These are phyloP conservation scores for Channa maculata DNA, from an alignment of 2,113 vertebrate genomes.

Conservation along the genomic window DNA sequence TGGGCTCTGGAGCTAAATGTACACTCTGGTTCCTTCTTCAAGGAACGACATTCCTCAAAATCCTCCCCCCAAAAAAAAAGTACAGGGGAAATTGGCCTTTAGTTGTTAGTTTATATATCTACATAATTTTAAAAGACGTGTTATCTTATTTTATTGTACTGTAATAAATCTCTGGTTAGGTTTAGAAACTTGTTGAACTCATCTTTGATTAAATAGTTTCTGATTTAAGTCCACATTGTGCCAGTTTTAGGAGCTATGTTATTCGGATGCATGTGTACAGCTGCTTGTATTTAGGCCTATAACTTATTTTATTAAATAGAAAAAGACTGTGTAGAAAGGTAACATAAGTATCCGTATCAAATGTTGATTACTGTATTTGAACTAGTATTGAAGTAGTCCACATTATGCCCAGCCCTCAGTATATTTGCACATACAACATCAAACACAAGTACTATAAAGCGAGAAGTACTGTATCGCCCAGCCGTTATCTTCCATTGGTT, in stretches of 20 bases:
- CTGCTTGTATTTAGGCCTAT: neutral
- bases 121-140: too few species aligned
- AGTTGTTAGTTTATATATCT: too few species aligned
- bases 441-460: neutral
- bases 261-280: too few species aligned
- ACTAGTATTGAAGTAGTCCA: neutral
- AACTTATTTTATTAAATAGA: neutral
- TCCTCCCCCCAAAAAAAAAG: too few species aligned
- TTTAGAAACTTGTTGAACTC: neutral
- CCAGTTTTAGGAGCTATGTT: neutral
- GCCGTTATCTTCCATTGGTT: neutral
- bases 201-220: too few species aligned
- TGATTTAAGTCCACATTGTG: neutral
- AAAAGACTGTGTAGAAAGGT: neutral
- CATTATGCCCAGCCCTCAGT: neutral
- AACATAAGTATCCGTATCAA: too few species aligned
- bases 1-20: too few species aligned
- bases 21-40: too few species aligned
- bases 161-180: neutral
- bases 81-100: too few species aligned
- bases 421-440: conserved; percentile 1
- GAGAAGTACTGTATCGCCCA: neutral
- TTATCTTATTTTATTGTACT: too few species aligned
- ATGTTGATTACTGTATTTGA: neutral
- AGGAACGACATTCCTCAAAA: too few species aligned